Evolutionary conservation across 1,140 invertebrate genomes (phyloP), one percentile per base, ranked within the genome.

Genomic region (Euwallacea fornicatus): DNA sequence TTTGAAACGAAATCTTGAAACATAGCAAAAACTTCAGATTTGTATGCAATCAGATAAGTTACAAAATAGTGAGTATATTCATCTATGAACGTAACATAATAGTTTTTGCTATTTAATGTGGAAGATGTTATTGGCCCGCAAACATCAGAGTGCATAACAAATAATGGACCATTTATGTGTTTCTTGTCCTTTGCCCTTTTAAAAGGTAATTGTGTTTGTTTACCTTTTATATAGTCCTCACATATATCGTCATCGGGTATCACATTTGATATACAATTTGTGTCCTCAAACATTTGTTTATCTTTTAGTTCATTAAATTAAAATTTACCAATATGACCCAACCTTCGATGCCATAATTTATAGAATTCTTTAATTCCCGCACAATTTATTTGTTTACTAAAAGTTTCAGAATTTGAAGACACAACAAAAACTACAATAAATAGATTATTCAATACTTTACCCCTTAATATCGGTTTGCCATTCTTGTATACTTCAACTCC

Each of bases 141-240:
- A 6, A 83, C 78, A 79, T 84, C 81, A 8, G 78, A 82, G 74
- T 81, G 78, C 11, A 83, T 74, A 46, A 81, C 72, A 75, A 79
- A 80, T 66, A 83, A 74, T n/a, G 79, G 78, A 72, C 81, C 65
- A 42, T 80, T 78, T n/a, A 79, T 76, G 73, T 80, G 54, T 59
- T 42, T 69, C 76, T 81, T 80, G 68, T 79, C 70, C 74, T 79
- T 79, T 58, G 54, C 68, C 62, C 78, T 75, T 59, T 77, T 64
- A 78, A 83, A 83, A 16, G 77, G 77, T 50, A 82, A 71, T 71
- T 78, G 65, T 42, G 76, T 71, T 78, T 83, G 81, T 77, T 84
- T 84, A 11, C 83, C 81, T 42, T 80, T 74, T 70, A 84, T 80
- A 75, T 81, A 84, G 61, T 80, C 75, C 74, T 85, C 82, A 76